Evolutionary conservation across 2,888 invertebrate species (phyloP).

Genomic region (Ernsta delagoae): DNA sequence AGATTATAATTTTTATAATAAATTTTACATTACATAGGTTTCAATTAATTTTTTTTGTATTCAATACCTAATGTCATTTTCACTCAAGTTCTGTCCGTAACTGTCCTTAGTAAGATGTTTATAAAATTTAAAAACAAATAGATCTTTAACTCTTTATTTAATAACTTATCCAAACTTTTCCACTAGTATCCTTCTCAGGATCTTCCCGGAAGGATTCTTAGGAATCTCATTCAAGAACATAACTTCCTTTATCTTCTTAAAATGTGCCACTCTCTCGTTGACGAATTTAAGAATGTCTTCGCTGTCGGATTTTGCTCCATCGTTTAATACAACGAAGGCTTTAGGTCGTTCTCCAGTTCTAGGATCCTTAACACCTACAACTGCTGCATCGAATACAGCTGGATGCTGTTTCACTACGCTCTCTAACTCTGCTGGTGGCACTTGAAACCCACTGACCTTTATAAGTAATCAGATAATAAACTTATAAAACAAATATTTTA

Average conservation of each 20-base stretch:
- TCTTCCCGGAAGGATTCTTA: constrained; percentile 91
- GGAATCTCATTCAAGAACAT: constrained; percentile 88
- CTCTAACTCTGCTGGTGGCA: constrained; percentile 95
- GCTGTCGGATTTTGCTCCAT: constrained; percentile 66
- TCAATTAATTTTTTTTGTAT: too few species aligned
- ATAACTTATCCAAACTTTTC: constrained; percentile 48
- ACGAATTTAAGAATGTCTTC: constrained; percentile 87
- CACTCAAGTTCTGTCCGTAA: too few species aligned
- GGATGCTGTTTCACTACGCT: constrained; percentile 89
- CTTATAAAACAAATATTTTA: too few species aligned
- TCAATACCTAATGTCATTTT: too few species aligned
- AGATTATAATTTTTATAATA: background rate
- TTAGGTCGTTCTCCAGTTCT: constrained; percentile 90
- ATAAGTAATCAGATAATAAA: too few species aligned
- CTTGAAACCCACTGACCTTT: constrained; percentile 75
- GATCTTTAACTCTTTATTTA: background rate
- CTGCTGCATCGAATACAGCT: constrained; percentile 91
- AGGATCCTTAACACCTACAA: constrained; percentile 90
- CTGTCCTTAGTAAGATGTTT: too few species aligned
- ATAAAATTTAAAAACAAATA: too few species aligned
- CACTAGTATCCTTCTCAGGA: constrained; percentile 86
- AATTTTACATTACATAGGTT: too few species aligned
- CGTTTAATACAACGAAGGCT: constrained; percentile 88
- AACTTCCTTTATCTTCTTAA: constrained; percentile 90
- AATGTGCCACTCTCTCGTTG: constrained; percentile 88